Evolutionary conservation across 2,797 vertebrate species (phyloP).

Genomic region (Pagetopsis macropterus): DNA sequence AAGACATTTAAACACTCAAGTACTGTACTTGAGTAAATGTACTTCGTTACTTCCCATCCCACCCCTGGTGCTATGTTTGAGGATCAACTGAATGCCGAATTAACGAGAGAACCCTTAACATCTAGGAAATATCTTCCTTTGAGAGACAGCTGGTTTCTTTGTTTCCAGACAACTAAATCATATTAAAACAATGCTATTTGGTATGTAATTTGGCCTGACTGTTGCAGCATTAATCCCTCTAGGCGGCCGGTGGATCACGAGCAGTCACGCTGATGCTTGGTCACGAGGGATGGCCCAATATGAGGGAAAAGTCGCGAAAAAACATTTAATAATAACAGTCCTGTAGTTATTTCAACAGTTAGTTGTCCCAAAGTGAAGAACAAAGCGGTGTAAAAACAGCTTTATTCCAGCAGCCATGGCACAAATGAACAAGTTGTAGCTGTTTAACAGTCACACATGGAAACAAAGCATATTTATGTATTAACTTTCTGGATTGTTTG

Average conservation of each 20-base stretch:
- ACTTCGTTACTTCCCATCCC: too few relatives aligned
- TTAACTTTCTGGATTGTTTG: too few relatives aligned
- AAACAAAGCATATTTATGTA: too few relatives aligned
- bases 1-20: too few relatives aligned
- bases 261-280: constrained; percentile 71
- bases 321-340: accelerated
- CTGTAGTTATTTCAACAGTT: accelerated
- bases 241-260: constrained; percentile 69
- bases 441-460: too few relatives aligned
- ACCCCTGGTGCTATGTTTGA: neutral
- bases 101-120: accelerated
- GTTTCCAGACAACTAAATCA: neutral
- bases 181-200: neutral
- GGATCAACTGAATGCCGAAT: neutral
- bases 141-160: accelerated
- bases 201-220: neutral
- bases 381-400: too few relatives aligned
- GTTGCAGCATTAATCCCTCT: constrained; percentile 4
- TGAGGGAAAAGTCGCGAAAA: neutral
- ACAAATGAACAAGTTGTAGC: too few relatives aligned
- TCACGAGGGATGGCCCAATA: neutral
- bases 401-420: too few relatives aligned
- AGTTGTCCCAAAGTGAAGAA: too few relatives aligned
- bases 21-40: too few relatives aligned
- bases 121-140: accelerated